Base-by-base conservation (phyloP, 2,797 vertebrate species). In the Phalanger gymnotis region DNA sequence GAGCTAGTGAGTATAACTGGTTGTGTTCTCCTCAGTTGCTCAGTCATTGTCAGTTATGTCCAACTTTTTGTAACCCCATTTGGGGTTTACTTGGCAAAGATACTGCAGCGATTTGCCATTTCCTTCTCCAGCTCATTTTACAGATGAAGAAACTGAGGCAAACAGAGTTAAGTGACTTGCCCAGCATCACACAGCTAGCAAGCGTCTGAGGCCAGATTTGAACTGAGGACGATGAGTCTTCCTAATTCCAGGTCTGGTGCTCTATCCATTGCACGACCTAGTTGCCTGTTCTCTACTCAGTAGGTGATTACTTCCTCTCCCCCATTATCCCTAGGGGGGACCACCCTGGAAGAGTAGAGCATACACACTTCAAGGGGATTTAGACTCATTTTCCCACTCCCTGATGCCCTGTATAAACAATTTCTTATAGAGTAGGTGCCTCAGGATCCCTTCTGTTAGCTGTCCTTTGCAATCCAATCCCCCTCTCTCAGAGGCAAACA, bases 61-160 rank as follows among this genome's bases (percentile, higher is more conserved):
- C 13, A 30, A 66, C 14, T 66, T 14, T 66, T n/a, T 30, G 30
- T n/a, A 14, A n/a, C 34, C 34, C 61, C 34, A 66, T 66, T 66
- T 66, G 61, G 61, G 13, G 34, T n/a, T 66, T 66, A 19, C 61
- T n/a, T n/a, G 61, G 31, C 34, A 66, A 16, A 66, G 14, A 66
- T n/a, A 66, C 2, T 22, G 16, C 34, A 66, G 34, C 40, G 14
- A 31, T 66, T 66, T 66, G 34, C 61, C 34, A 66, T n/a, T 66
- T 66, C 31, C 31, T 66, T 66, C 14, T 22, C n/a, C 3, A 40
- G 0, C 16, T 73, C 66, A 73, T 73, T 40, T 73, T 22, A 93
- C 58, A 92, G 95, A 93, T 56, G 54, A 94, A 92, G 54, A 66
- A 93, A 47, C 57, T 54, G 90, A 61, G 31, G 31, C 31, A 61